Evolutionary conservation across 2,113 vertebrate genomes (phyloP), one percentile per base, ranked within the genome.

Genomic region (Origma solitaria): DNA sequence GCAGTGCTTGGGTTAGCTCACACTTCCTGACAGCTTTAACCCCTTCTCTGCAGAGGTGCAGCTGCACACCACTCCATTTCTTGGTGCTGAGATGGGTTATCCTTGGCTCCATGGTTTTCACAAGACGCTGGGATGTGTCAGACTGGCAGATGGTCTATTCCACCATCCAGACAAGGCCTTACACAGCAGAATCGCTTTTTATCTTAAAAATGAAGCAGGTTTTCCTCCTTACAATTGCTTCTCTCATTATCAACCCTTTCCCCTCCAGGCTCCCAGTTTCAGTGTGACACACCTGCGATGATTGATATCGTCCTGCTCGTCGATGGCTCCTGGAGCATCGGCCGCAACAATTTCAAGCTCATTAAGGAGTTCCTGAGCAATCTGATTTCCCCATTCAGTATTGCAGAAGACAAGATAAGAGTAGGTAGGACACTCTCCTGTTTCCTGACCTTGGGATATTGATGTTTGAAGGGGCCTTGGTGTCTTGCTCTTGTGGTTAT

Each of bases 261-360:
- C 21, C 24, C 37, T 28, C 77, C 93, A 78, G 95, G 97, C 44
- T 97, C 98, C 81, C 97, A 97, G 13, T 98, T 99, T 33, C 96
- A 96, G 49, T 99, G 99, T 38, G 95, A 98, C 35, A 97, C 98
- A 0, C 87, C 97, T 2, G 97, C 93, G 1, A 95, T 97, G 4
- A 97, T 95, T 0, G 99, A 99, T 65, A 88, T 99, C 1, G 11
- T 99, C 88, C 88, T 99, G 78, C 95, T 99, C 18, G 99, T 99
- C 92, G 99, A 99, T 8, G 99, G 99, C 11, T 99, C 99, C 50
- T 99, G 99, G 99, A 99, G 99, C 88, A 99, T 99, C 0, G 99
- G 99, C 24, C 98, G 99, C 84, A 97, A 95, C 87, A 99, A 99
- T 77, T 99, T 99, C 97, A 98, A 98, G 79, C 98, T 99, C 51